Evolutionary conservation across 2,797 vertebrate species (phyloP), one percentile per base, ranked within the genome.

Genomic region (Chelidonichthys spinosus): DNA sequence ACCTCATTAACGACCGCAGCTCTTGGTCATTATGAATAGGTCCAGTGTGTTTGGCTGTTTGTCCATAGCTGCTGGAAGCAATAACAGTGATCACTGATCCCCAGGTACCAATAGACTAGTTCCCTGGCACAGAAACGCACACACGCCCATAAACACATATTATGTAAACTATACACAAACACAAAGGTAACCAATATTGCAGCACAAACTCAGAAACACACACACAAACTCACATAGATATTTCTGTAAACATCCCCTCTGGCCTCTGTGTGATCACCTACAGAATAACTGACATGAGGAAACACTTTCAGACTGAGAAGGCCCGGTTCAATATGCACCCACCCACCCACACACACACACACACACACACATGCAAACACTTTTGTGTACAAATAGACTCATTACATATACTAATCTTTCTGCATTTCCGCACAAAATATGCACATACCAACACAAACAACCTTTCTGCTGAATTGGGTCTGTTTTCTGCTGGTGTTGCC

Each of bases 231-330:
- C 15, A 72, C 46, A 47, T 53, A 84, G 73, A 62, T 75, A 86
- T 64, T 76, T 33, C 40, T 59, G n/a, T 67, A 83, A 80, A 70
- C 56, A 44, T 66, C 47, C 76, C 81, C 78, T 63, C 79, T 63
- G 54, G 81, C 79, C 63, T 65, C 43, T 67, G 37, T 76, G 64
- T 54, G 76, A 77, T 83, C 83, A 79, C 78, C 85, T 78, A 69
- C 54, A 80, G 70, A 90, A 85, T 78, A 82, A 88, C 65, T 61
- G 72, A 89, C 88, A 92, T 68, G 85, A 43, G 72, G 88, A 89
- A 92, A 82, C 79, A 77, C 81, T 92, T 87, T 80, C 5, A 80
- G 49, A 37, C 46, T 44, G 43, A 46, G 72, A 66, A 58, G 68
- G 39, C 62, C 50, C 72, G 81, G 49, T 63, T 35, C 39, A 55